Conservation (phyloP, 2,113 vertebrate genomes). For the Hucho hucho region DNA sequence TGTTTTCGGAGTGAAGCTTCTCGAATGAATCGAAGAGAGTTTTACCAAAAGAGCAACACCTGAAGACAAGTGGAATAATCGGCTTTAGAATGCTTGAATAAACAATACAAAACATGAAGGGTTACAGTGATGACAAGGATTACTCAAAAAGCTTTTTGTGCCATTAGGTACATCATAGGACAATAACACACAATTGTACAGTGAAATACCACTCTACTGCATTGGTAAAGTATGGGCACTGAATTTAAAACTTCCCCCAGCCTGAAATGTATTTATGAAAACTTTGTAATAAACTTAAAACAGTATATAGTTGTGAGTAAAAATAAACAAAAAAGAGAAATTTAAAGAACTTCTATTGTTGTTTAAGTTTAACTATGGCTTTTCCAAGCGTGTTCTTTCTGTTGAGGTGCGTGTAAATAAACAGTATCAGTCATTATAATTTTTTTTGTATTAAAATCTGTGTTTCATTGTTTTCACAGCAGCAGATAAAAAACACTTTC, state of each 20-base stretch:
- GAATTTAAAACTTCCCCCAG: constrained; percentile 73
- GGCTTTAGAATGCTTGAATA: constrained; percentile 40
- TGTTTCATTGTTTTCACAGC: constrained; percentile 59
- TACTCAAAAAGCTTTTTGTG: constrained; percentile 68
- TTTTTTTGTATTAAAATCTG: neutral
- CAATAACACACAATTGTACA: constrained; percentile 59
- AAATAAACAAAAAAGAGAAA: constrained; percentile 57
- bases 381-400: constrained; percentile 79
- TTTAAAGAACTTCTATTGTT: constrained; percentile 79
- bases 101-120: constrained; percentile 45
- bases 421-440: constrained; percentile 54
- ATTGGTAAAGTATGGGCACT: constrained; percentile 46
- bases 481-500: constrained; percentile 62
- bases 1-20: constrained; percentile 71
- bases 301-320: constrained; percentile 56
- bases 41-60: constrained; percentile 59
- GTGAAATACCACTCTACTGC: constrained; percentile 43
- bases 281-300: constrained; percentile 57
- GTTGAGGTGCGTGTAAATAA: constrained; percentile 87
- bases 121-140: constrained; percentile 64
- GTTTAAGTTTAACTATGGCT: constrained; percentile 82
- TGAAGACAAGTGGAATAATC: constrained; percentile 44
- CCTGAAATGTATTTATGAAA: constrained; percentile 92
- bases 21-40: constrained; percentile 36
- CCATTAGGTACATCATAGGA: constrained; percentile 73